A percentile compares a stretch with the other conserved stretches of the same genome.
These are phyloP conservation scores for Gulo gulo DNA, from an alignment of 2,113 vertebrate species.

Conservation along the genomic window DNA sequence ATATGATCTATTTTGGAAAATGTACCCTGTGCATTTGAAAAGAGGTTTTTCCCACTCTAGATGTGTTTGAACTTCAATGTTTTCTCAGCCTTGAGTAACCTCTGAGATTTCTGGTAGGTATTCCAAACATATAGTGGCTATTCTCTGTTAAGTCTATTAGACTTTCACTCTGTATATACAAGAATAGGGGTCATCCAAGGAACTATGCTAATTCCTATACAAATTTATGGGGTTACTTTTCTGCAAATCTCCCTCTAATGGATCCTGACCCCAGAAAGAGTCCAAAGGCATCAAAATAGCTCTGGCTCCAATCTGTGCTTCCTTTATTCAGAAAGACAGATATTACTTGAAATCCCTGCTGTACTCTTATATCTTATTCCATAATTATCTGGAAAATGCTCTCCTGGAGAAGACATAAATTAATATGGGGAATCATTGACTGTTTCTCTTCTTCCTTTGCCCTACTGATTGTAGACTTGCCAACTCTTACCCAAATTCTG, in stretches of 20 bases:
- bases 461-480: neutral
- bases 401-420: neutral
- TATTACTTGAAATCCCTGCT: neutral
- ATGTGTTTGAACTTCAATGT: neutral
- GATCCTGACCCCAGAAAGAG: neutral
- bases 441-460: neutral
- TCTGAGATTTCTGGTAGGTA: neutral
- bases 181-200: neutral
- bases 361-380: neutral
- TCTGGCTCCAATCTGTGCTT: neutral
- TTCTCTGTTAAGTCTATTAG: neutral
- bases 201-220: neutral
- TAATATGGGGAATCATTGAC: neutral
- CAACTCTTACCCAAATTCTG: neutral
- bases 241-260: neutral
- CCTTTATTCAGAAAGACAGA: neutral
- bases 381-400: neutral
- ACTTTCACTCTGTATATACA: neutral
- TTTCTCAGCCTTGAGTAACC: neutral
- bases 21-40: neutral
- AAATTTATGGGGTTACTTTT: neutral
- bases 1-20: neutral
- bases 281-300: neutral
- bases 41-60: neutral
- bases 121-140: neutral